Base-by-base conservation (phyloP, 1,140 invertebrate species). In the Epicauta chinensis region DNA sequence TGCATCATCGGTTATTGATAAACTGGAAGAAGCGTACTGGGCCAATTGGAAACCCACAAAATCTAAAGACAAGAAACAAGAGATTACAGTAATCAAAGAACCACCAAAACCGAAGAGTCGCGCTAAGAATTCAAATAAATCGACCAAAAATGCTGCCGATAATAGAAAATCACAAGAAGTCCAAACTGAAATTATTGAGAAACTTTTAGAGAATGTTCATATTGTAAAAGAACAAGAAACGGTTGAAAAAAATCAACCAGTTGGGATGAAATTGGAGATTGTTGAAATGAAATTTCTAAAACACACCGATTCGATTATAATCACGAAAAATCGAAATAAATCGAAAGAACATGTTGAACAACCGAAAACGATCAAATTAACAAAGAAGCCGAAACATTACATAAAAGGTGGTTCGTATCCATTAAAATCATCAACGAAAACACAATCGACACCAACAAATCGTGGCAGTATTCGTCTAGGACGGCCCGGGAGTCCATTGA, bases 21-120 rank as follows among this genome's bases (percentile, higher is more conserved):
- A 59, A 39, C 38, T 69, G 14, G 67, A 69, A 50, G 67, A 69
- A 61, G 53, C 60, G 2, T 69, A 66, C 30, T 69, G 67, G 67
- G 59, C 67, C 1, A 61, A 62, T 29, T 69, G 67, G 65, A 67
- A 67, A 51, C 67, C 67, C 2, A 62, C 57, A 15, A 66, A 61
- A 35, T 23, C 23, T 13, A 15, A 51, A 31, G 12, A 5, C 23
- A 13, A 46, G 30, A 39, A 46, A n/a, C 30, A 2, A 16, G 12
- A 52, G 3, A 34, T 5, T 37, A 42, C 15, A 14, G 23, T 32
- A 61, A 62, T 29, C 67, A 65, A 64, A 67, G 66, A 51, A 65
- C 67, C 2, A 62, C 57, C 16, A 66, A 61, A 35, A 5, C 23
- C 11, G 3, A n/a, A 43, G 34, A 42, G 2, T 42, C 12, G 31